A percentile compares a stretch with the other conserved stretches of the same genome.
These are phyloP conservation scores for Crambe crambe DNA, from an alignment of 37 sponge, comb jelly and placozoan genomes.

Conservation along the genomic window DNA sequence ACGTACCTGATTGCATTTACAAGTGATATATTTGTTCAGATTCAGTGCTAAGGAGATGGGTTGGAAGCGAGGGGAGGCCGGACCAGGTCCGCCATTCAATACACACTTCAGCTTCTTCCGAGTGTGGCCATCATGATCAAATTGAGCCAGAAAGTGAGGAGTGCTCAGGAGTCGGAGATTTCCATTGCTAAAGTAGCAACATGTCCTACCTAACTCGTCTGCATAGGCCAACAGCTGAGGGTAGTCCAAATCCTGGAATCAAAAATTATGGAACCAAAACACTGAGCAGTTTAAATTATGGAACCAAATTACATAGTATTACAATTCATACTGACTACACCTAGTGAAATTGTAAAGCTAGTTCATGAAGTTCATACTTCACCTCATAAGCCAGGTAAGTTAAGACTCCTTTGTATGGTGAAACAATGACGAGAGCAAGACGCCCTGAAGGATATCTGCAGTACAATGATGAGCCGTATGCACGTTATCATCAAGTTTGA, in stretches of 20 bases:
- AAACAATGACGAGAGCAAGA: slow-evolving; percentile 22
- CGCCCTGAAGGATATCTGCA: slow-evolving; percentile 59
- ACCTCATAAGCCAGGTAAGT: slow-evolving; percentile 41
- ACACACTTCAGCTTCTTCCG: slow-evolving; percentile 35
- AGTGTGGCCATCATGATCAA: slow-evolving; percentile 22
- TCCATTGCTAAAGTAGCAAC: slow-evolving; percentile 26
- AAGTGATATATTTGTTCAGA: slow-evolving; percentile 40
- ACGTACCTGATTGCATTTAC: slow-evolving; percentile 36
- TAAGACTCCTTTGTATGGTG: slow-evolving; percentile 28
- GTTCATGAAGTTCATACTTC: not conserved
- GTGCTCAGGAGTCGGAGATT: not conserved
- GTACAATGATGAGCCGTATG: not conserved
- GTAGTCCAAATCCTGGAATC: slow-evolving; percentile 14
- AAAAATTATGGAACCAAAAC: not conserved
- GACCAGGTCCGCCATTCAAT: slow-evolving; percentile 5
- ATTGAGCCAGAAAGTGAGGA: not conserved
- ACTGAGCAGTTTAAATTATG: too few species aligned
- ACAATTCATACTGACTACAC: not conserved
- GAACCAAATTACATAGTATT: too few species aligned
- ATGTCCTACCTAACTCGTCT: slow-evolving; percentile 54
- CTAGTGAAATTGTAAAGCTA: not conserved
- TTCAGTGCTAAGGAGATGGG: slow-evolving; percentile 33
- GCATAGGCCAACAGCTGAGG: slow-evolving; percentile 28
- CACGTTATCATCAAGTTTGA: too few species aligned
- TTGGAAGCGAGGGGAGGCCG: slow-evolving; percentile 17